These are phyloP conservation scores for Machaerirhynchus nigripectus DNA, from an alignment of 2,113 vertebrate genomes.

Conservation along the genomic window DNA sequence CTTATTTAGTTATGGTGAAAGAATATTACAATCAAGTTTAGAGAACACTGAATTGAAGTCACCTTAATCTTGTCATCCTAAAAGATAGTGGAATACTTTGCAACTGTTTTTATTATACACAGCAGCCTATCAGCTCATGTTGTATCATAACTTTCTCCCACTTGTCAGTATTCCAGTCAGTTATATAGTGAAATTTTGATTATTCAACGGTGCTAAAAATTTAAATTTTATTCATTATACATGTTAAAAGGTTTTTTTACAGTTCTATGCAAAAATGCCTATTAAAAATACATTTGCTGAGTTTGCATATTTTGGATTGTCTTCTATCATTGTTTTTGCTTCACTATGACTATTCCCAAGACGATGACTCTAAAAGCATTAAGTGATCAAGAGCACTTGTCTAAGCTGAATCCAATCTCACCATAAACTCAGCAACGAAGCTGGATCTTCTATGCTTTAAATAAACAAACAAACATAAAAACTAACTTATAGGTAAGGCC, in stretches of 20 bases:
- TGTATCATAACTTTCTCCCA: neutral
- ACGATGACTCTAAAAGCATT: neutral
- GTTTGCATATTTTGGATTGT: neutral
- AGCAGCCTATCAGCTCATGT: neutral
- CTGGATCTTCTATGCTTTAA: neutral
- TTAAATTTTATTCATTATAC: neutral
- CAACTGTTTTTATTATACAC: neutral
- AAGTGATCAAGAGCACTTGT: neutral
- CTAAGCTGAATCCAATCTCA: neutral
- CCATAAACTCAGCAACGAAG: neutral
- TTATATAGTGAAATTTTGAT: neutral
- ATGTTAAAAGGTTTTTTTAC: neutral
- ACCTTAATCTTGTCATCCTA: neutral
- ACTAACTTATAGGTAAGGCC: neutral
- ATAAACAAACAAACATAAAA: neutral
- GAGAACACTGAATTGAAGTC: neutral
- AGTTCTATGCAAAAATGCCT: neutral
- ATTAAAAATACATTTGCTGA: neutral
- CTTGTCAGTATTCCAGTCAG: neutral
- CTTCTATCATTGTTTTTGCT: neutral
- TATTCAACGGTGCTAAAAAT: neutral
- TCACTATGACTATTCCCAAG: neutral
- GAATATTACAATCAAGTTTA: neutral
- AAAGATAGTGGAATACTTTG: neutral
- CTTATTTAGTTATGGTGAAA: neutral